Base-by-base conservation (phyloP, 2,888 invertebrate species). In the Panzeria rudis region DNA sequence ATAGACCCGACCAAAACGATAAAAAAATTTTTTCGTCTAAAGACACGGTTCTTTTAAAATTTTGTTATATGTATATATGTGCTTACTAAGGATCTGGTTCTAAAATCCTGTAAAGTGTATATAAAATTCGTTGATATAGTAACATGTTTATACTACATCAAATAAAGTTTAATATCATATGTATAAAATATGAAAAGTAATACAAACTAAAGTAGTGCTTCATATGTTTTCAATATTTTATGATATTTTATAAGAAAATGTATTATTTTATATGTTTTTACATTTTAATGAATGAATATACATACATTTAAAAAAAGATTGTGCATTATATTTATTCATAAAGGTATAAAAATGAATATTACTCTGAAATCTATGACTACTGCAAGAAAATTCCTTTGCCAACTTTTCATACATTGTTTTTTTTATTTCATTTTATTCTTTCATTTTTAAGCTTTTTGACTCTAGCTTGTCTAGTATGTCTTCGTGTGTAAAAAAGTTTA, bases 251-350 rank as follows among this genome's bases (percentile, higher is more conserved):
- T n/a, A 71, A 50, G 35, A 35, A 61, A 1, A 23, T 41, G n/a
- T 25, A n/a, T 8, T 62, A 17, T 13, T 41, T 62, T 41, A 6
- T 15, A 38, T 41, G 23, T 3, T 20, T 38, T 20, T 38, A 62
- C 4, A 8, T n/a, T 13, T 56, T 0, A 2, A n/a, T 56, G 8
- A 29, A 54, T 25, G 23, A 6, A 54, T 4, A 29, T 20, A 11
- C 11, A 38, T 17, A 6, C 4, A 61, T 35, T 29, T 4, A 29
- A 29, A 29, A 20, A 61, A 38, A 17, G 17, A 50, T 54, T 5
- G 38, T 66, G 11, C 35, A 56, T 47, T 62, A 44, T 69, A 11
- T 62, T 62, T 69, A 56, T 69, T 64, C 44, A 62, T 44, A 68
- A 4, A 69, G 41, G 52, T 29, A 56, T 54, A 59, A 50, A 50